Evolutionary conservation across 2,113 vertebrate species (phyloP), one percentile per base, ranked within the genome.

Genomic region (Lichenostomus cassidix): DNA sequence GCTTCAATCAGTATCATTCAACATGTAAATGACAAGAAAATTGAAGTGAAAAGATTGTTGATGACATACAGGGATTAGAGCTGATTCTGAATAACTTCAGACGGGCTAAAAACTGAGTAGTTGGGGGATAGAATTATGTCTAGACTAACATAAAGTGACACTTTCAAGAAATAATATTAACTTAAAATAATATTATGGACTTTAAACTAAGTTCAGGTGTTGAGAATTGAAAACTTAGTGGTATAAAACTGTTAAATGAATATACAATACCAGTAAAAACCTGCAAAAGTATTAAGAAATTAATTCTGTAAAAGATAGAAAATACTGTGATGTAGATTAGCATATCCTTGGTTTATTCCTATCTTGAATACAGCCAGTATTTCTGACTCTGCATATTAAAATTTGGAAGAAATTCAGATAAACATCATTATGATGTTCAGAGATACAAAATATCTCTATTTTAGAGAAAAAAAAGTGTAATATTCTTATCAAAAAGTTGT

Each of bases 181-280:
- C 14, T 41, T 11, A 89, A 85, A 86, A 31, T 39, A 47, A 16
- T 33, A 58, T 37, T 10, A 47, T 42, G 13, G 35, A 3, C 11
- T 58, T 63, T 39, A 39, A 52, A 46, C 39, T 39, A 39, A 39
- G 39, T 52, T 22, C 15, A 63, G 6, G 22, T 5, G 1, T 31
- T 53, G 58, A 73, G 20, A 58, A 68, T 1, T 4, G 3, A 69
- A 78, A 70, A 41, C 27, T 47, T 23, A 46, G 17, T 39, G 12
- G 17, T 44, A 53, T 63, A 27, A 73, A 82, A 37, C 23, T 24
- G 5, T 46, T 33, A 71, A 10, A 2, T n/a, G 21, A 41, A 25
- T 49, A 68, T 59, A 9, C 11, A 46, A 2, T 23, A 67, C 8
- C 0, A 0, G 12, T 25, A 21, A 88, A 77, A 71, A 55, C 0